These are phyloP conservation scores for Scolopax rusticola DNA, from an alignment of 2,797 vertebrate genomes.

Conservation along the genomic window DNA sequence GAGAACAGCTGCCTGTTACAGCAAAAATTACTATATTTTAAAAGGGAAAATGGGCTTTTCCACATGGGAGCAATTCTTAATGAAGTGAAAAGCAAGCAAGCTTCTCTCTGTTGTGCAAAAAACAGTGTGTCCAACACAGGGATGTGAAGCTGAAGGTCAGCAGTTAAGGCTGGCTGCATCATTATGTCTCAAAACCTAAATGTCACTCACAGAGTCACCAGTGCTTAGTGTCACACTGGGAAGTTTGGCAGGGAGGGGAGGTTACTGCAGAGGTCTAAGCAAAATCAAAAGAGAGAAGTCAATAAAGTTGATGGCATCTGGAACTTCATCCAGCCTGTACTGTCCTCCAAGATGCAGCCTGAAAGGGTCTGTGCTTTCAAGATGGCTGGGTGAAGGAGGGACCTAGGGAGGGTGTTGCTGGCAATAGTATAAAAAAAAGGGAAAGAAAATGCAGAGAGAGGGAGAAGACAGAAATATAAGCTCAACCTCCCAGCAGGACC, in stretches of 20 bases:
- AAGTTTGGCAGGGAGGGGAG: not conserved
- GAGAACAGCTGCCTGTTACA: not conserved
- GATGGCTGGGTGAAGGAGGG: not conserved
- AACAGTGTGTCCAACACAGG: not conserved
- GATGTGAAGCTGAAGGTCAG: not conserved
- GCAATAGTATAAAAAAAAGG: not conserved
- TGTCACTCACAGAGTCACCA: constrained; percentile 4
- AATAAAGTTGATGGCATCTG: not conserved
- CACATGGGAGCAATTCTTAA: not conserved
- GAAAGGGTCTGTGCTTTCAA: not conserved
- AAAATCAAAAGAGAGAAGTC: constrained; percentile 2
- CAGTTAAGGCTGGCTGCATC: constrained; percentile 14
- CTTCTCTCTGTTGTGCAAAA: not conserved
- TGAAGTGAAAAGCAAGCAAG: not conserved
- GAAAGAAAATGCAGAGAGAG: not conserved
- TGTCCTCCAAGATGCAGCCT: not conserved
- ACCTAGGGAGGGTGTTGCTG: not conserved
- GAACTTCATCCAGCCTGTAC: not conserved
- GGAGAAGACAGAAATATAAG: not conserved
- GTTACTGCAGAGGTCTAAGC: not conserved
- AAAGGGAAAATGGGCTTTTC: not conserved
- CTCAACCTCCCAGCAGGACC: not conserved
- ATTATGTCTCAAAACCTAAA: constrained; percentile 37
- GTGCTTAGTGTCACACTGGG: not conserved
- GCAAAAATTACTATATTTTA: not conserved